Evolutionary conservation across 2,113 vertebrate genomes (phyloP).

Genomic region (Cinclus cinclus): DNA sequence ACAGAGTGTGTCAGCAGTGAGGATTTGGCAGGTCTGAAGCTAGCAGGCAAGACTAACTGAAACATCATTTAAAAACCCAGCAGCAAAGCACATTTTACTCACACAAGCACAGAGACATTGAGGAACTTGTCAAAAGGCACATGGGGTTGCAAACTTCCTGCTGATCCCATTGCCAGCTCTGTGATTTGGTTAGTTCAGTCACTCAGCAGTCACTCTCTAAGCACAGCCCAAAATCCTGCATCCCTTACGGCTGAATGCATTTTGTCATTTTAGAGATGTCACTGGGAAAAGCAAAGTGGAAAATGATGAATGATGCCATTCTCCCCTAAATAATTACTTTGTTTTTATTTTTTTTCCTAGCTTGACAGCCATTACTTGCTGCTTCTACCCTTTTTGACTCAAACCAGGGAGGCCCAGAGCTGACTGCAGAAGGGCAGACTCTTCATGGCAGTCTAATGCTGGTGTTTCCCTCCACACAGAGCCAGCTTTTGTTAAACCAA

Average conservation of each 20-base stretch:
- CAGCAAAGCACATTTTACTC: neutral
- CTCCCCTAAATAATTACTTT: neutral
- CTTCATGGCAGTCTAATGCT: fast-evolving
- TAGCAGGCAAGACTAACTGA: neutral
- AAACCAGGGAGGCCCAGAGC: neutral
- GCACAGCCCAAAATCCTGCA: neutral
- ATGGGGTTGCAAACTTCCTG: fast-evolving
- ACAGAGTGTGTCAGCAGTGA: neutral
- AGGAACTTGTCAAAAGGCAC: neutral
- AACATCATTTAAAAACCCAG: neutral
- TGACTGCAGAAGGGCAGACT: neutral
- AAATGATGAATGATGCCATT: neutral
- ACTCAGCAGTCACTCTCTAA: neutral
- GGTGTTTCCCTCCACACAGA: neutral
- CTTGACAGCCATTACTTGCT: neutral
- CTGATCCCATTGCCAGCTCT: neutral
- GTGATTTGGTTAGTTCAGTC: neutral
- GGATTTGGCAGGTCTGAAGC: neutral
- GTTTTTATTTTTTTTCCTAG: too few species aligned
- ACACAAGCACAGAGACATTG: fast-evolving
- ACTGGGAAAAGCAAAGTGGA: neutral
- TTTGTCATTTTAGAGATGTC: neutral
- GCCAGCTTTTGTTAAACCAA: neutral
- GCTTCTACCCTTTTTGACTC: neutral
- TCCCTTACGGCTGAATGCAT: fast-evolving